These are phyloP conservation scores for Agapetus fuscipes DNA, from an alignment of 2,888 invertebrate genomes.

Conservation along the genomic window DNA sequence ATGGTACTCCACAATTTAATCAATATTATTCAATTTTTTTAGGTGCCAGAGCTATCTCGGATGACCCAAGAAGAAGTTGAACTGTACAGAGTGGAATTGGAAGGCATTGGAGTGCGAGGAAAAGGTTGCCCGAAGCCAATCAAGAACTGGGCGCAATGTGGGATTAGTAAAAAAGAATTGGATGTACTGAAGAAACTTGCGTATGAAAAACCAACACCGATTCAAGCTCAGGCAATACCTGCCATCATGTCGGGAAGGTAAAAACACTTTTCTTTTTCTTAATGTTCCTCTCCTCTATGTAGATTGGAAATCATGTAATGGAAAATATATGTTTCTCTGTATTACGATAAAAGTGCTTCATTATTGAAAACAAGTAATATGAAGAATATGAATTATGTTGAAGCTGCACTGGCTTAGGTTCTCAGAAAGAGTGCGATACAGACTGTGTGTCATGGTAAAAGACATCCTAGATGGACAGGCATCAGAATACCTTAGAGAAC, in stretches of 20 bases:
- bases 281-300: neutral
- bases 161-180: conserved; percentile 90
- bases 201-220: conserved; percentile 97
- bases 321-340: neutral
- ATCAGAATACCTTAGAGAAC: too few relatives aligned
- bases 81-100: conserved; percentile 76
- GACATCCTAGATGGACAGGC: too few relatives aligned
- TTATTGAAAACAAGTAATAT: too few relatives aligned
- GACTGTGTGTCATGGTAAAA: too few relatives aligned
- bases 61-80: conserved; percentile 87
- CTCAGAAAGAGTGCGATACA: too few relatives aligned
- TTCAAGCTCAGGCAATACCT: conserved; percentile 95
- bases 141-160: conserved; percentile 96
- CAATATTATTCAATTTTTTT: conserved; percentile 33
- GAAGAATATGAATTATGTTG: too few relatives aligned
- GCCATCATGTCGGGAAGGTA: conserved; percentile 91
- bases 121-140: conserved; percentile 95
- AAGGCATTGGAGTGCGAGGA: conserved; percentile 93
- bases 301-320: neutral
- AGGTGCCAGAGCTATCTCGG: conserved; percentile 86
- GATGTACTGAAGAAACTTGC: conserved; percentile 81
- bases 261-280: conserved; percentile 11
- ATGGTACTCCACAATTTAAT: too few relatives aligned
- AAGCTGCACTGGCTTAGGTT: too few relatives aligned
- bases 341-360: too few relatives aligned